A percentile compares a stretch with the other conserved stretches of the same genome.
phyloP scores from a whole-genome alignment of 1,140 invertebrate species.

The Heliothis virescens region DNA sequence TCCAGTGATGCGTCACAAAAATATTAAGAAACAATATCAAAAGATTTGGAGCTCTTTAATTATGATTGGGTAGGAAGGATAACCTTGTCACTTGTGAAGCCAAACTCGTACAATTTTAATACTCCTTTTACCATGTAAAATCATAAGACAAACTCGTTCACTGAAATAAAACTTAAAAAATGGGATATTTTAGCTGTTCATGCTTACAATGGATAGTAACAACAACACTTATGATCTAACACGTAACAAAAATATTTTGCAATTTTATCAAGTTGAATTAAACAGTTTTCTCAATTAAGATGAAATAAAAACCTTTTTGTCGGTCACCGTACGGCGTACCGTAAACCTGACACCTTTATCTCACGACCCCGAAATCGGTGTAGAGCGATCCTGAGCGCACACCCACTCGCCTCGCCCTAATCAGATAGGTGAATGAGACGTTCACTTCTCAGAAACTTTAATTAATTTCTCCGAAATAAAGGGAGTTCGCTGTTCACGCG shows the following conservation, averaged over 20 bases:
- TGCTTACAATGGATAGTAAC: no score
- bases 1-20: no score
- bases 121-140: no score
- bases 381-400: slow-evolving; percentile 29
- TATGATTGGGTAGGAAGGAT: no score
- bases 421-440: slow-evolving; percentile 71
- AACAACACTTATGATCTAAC: background rate
- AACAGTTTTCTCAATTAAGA: background rate
- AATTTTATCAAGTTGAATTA: background rate
- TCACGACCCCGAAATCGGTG: slow-evolving; percentile 32
- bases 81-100: no score
- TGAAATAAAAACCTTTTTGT: slow-evolving; percentile 48
- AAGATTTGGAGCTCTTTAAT: no score
- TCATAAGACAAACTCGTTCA: no score
- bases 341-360: slow-evolving; percentile 57
- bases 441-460: slow-evolving; percentile 71
- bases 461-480: slow-evolving; percentile 78
- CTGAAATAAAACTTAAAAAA: no score
- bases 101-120: no score
- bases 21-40: no score
- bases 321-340: slow-evolving; percentile 36
- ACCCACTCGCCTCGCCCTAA: slow-evolving; percentile 59
- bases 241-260: background rate
- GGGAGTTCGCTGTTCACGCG: slow-evolving; percentile 58
- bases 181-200: no score